Evolutionary conservation across 2,888 invertebrate genomes (phyloP).

Genomic region (Xestia ashworthii): DNA sequence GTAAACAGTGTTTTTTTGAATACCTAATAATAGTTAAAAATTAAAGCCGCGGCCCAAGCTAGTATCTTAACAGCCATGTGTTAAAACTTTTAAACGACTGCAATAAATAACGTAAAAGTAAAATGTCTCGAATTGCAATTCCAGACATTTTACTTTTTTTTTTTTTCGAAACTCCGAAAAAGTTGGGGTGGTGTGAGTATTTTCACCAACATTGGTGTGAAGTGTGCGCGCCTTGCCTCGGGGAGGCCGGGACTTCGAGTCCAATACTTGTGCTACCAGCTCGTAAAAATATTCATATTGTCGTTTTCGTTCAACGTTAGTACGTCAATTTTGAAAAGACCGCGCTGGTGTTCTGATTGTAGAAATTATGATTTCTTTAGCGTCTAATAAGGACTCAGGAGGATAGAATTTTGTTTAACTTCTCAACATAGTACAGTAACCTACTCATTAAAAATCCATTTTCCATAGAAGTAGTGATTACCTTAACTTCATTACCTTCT

Average conservation of each 20-base stretch:
- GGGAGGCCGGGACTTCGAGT: conserved; percentile 74
- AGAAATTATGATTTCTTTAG: neutral
- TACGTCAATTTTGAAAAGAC: conserved; percentile 35
- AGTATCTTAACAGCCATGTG: neutral
- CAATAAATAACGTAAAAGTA: conserved; percentile 52
- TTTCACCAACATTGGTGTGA: conserved; percentile 83
- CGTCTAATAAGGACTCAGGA: neutral
- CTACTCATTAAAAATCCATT: neutral
- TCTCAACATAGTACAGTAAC: neutral
- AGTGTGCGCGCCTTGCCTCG: conserved; percentile 72
- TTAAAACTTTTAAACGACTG: conserved; percentile 33
- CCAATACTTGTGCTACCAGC: conserved; percentile 78
- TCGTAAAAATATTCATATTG: conserved; percentile 85
- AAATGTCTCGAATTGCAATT: conserved; percentile 50
- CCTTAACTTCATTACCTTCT: neutral
- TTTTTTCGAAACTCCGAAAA: conserved; percentile 75
- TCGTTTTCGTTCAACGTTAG: conserved; percentile 72
- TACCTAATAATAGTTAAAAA: too few relatives aligned
- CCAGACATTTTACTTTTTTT: too few relatives aligned
- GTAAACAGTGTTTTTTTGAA: too few relatives aligned
- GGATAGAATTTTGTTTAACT: neutral
- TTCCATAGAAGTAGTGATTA: neutral
- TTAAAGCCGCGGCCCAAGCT: too few relatives aligned
- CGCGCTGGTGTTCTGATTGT: neutral
- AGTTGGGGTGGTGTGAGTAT: conserved; percentile 79